Percentiles rank a stretch among this genome's conserved stretches.
Evolutionary conservation across 2,888 invertebrate species (phyloP).

Genomic region (Drosophila prostipennis): DNA sequence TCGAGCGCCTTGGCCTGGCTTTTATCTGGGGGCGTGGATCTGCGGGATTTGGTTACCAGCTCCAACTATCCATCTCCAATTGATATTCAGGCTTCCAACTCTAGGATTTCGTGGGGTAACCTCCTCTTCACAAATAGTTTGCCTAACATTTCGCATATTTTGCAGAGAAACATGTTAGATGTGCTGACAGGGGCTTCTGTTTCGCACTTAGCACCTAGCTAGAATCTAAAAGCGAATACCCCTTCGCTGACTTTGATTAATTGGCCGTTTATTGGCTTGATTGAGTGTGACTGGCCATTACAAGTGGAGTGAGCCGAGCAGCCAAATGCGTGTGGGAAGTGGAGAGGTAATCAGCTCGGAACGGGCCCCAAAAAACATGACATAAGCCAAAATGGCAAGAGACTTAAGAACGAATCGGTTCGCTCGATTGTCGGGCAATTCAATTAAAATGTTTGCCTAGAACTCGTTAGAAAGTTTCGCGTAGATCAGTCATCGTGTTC

Average conservation of each 20-base stretch:
- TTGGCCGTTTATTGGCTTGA: slow-evolving; percentile 58
- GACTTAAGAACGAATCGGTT: slow-evolving; percentile 36
- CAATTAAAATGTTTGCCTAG: slow-evolving; percentile 43
- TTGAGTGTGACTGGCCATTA: slow-evolving; percentile 52
- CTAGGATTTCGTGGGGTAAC: slow-evolving; percentile 48
- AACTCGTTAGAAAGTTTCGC: slow-evolving; percentile 68
- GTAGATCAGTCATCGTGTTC: slow-evolving; percentile 6
- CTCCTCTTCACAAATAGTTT: neutral
- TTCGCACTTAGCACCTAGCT: slow-evolving; percentile 2
- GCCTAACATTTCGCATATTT: slow-evolving; percentile 35
- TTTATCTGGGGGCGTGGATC: slow-evolving; percentile 64
- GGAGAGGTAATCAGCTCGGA: slow-evolving; percentile 36
- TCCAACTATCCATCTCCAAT: slow-evolving; percentile 26
- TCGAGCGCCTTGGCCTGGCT: slow-evolving; percentile 53
- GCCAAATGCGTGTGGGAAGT: slow-evolving; percentile 56
- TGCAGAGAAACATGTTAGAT: slow-evolving; percentile 20
- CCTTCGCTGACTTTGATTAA: slow-evolving; percentile 62
- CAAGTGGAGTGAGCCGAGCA: slow-evolving; percentile 32
- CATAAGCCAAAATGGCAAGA: slow-evolving; percentile 63
- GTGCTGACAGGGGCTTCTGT: slow-evolving; percentile 42
- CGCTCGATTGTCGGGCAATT: slow-evolving; percentile 28
- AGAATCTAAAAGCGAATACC: neutral
- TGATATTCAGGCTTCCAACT: slow-evolving; percentile 58
- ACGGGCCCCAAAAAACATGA: slow-evolving; percentile 52
- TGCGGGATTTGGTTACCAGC: slow-evolving; percentile 7